These are phyloP conservation scores for Antheraea mylitta DNA, from an alignment of 1,140 invertebrate genomes.

Conservation along the genomic window DNA sequence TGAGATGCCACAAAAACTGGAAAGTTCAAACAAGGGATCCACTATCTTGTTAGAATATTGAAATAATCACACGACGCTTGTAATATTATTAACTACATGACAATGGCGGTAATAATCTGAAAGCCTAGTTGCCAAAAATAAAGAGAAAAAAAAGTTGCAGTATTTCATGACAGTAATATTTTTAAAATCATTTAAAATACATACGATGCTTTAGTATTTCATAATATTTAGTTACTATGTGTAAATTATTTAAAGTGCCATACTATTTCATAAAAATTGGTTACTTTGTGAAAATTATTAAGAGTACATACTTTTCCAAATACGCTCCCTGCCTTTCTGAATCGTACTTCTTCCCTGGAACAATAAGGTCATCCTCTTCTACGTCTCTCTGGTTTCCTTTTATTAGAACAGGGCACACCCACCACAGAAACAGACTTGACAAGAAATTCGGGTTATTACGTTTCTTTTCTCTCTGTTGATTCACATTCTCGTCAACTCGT, in stretches of 20 bases:
- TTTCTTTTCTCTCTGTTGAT: constrained; percentile 23
- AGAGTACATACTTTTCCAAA: constrained; percentile 49
- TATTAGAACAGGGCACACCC: constrained; percentile 48
- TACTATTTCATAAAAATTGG: constrained; percentile 67
- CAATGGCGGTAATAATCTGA: too few relatives aligned
- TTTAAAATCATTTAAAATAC: too few relatives aligned
- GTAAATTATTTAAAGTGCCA: too few relatives aligned
- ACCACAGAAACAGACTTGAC: constrained; percentile 54
- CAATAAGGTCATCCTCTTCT: constrained; percentile 50
- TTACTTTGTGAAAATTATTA: neutral
- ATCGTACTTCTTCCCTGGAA: constrained; percentile 48
- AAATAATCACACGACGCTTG: too few relatives aligned
- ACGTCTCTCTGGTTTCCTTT: constrained; percentile 53
- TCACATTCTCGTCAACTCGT: neutral
- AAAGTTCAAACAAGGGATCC: too few relatives aligned
- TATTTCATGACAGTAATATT: too few relatives aligned
- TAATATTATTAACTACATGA: too few relatives aligned
- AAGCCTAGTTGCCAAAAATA: too few relatives aligned
- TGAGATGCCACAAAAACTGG: too few relatives aligned
- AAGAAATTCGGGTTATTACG: constrained; percentile 46
- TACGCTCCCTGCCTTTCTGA: constrained; percentile 50
- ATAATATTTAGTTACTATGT: neutral
- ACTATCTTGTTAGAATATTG: too few relatives aligned
- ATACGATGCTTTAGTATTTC: too few relatives aligned
- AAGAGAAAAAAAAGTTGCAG: too few relatives aligned